Percentiles rank a stretch among this genome's conserved stretches.
These are phyloP conservation scores for Chlorops oryzae DNA, from an alignment of 1,140 invertebrate genomes.

Conservation along the genomic window DNA sequence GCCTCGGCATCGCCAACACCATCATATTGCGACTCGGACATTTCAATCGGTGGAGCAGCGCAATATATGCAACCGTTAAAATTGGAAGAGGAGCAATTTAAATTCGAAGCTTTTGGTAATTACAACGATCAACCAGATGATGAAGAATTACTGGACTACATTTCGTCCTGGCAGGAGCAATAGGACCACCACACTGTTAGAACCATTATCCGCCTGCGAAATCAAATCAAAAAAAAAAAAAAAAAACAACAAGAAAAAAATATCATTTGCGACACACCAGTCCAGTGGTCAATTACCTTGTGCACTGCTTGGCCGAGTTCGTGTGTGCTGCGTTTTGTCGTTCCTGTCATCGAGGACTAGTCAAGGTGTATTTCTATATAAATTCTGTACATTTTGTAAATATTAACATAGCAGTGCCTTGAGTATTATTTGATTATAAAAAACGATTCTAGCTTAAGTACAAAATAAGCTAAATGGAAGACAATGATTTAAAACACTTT, in stretches of 20 bases:
- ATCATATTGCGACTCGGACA: conserved; percentile 65
- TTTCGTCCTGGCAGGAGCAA: conserved; percentile 78
- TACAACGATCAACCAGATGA: conserved; percentile 83
- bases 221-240: conserved; percentile 7
- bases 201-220: conserved; percentile 8
- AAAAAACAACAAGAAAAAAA: too few species aligned
- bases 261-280: too few species aligned
- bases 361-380: conserved; percentile 30
- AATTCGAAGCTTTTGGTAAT: conserved; percentile 65
- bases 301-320: too few species aligned
- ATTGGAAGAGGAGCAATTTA: conserved; percentile 43
- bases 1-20: conserved; percentile 72
- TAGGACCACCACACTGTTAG: conserved; percentile 32
- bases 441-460: conserved; percentile 14
- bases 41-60: conserved; percentile 50
- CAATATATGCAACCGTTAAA: conserved; percentile 38
- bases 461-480: conserved; percentile 39
- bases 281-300: too few species aligned
- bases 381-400: conserved; percentile 12
- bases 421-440: conserved; percentile 8
- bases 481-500: conserved; percentile 41
- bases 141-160: conserved; percentile 83
- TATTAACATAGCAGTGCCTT: conserved; percentile 9
- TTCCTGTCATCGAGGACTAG: not conserved
- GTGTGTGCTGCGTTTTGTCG: not conserved